Percentiles rank a stretch among this genome's conserved stretches.
Conservation (phyloP, 2,113 vertebrate species). For the Donacobius atricapilla region DNA sequence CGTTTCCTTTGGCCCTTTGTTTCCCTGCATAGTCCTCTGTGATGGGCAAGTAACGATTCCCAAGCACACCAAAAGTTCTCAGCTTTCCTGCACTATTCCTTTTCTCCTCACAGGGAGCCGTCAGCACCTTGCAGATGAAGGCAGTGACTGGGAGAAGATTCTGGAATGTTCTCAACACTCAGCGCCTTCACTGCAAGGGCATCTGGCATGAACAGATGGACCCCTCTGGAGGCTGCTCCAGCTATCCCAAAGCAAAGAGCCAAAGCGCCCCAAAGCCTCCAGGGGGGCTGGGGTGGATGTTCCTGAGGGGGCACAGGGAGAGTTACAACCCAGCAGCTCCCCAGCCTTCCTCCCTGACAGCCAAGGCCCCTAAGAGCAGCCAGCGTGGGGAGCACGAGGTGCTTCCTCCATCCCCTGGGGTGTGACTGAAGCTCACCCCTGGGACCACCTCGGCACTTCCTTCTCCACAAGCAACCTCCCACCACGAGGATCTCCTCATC, state of each 20-base stretch:
- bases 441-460: accelerated
- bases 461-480: not conserved
- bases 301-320: not conserved
- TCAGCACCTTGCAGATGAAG: not conserved
- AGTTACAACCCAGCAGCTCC: accelerated
- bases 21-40: accelerated
- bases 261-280: not conserved
- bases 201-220: accelerated
- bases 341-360: not conserved
- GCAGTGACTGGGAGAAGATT: not conserved
- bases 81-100: not conserved
- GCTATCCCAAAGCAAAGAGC: accelerated
- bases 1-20: not conserved
- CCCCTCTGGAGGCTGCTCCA: not conserved
- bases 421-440: not conserved
- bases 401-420: not conserved
- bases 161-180: not conserved
- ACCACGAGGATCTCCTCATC: not conserved
- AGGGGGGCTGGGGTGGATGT: accelerated
- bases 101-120: not conserved
- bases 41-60: accelerated
- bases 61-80: not conserved
- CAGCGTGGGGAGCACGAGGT: accelerated
- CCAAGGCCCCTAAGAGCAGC: accelerated
- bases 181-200: not conserved